These are phyloP conservation scores for Anas acuta DNA, from an alignment of 2,797 vertebrate genomes.

Conservation along the genomic window DNA sequence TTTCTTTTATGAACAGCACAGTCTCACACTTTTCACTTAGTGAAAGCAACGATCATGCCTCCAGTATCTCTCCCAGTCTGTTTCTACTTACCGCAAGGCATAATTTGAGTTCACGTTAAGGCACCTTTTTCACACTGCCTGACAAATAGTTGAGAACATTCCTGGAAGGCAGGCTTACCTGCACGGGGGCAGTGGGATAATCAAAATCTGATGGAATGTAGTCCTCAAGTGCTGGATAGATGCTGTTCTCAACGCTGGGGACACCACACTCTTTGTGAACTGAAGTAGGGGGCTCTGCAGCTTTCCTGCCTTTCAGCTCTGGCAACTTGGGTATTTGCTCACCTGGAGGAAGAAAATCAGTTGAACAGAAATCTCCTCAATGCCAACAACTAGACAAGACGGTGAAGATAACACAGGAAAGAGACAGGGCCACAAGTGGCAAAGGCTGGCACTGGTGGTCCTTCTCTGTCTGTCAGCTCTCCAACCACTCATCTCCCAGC, in stretches of 20 bases:
- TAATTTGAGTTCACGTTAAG: too few species aligned
- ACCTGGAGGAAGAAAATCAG: background rate
- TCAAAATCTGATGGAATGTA: background rate
- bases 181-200: too few species aligned
- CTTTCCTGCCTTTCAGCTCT: background rate
- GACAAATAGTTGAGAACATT: too few species aligned
- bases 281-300: background rate
- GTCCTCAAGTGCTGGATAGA: background rate
- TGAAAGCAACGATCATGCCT: too few species aligned
- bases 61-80: too few species aligned
- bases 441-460: background rate
- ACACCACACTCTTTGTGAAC: background rate
- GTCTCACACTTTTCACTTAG: too few species aligned
- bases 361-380: background rate
- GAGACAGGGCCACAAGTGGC: background rate
- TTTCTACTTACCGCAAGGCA: too few species aligned
- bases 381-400: background rate
- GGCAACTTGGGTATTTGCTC: background rate
- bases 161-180: too few species aligned
- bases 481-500: too few species aligned
- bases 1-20: too few species aligned
- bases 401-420: background rate
- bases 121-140: too few species aligned
- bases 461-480: too few species aligned
- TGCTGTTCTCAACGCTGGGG: background rate